Percentiles rank a stretch among this genome's conserved stretches.
These are phyloP conservation scores for Coendou prehensilis DNA, from an alignment of 2,797 vertebrate genomes.

Conservation along the genomic window DNA sequence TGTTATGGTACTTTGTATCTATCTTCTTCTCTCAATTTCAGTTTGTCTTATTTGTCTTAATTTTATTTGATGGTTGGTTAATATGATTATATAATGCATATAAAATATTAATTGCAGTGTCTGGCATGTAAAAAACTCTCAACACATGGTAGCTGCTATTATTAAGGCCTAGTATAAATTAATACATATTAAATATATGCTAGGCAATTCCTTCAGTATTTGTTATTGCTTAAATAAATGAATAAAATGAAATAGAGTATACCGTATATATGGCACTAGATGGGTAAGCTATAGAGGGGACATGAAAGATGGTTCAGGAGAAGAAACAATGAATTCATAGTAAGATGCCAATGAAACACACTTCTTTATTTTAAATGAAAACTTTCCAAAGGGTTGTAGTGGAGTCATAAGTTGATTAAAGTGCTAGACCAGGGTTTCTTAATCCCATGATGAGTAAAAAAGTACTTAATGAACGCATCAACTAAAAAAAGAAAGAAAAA, in stretches of 20 bases:
- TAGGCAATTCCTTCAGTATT: background rate
- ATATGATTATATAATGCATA: background rate
- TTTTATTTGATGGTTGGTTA: background rate
- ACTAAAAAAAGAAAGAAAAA: background rate
- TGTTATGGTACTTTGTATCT: background rate
- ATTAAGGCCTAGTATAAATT: constrained; percentile 6
- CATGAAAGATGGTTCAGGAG: background rate
- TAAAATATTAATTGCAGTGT: background rate
- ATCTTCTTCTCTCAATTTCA: background rate
- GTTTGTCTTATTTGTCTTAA: background rate
- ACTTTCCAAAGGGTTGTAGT: background rate
- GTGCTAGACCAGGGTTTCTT: background rate
- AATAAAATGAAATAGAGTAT: background rate
- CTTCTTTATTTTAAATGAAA: constrained; percentile 15
- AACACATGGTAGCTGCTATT: constrained; percentile 12
- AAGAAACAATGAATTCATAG: background rate
- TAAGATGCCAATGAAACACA: background rate
- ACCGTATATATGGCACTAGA: background rate
- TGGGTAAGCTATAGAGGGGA: background rate
- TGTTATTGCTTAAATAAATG: constrained; percentile 17
- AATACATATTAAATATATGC: background rate
- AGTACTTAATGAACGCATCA: background rate
- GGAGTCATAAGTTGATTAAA: background rate
- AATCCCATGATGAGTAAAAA: background rate
- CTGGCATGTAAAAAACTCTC: background rate